Conservation (phyloP, 2,888 invertebrate species). For the Oxystoma pomonae region DNA sequence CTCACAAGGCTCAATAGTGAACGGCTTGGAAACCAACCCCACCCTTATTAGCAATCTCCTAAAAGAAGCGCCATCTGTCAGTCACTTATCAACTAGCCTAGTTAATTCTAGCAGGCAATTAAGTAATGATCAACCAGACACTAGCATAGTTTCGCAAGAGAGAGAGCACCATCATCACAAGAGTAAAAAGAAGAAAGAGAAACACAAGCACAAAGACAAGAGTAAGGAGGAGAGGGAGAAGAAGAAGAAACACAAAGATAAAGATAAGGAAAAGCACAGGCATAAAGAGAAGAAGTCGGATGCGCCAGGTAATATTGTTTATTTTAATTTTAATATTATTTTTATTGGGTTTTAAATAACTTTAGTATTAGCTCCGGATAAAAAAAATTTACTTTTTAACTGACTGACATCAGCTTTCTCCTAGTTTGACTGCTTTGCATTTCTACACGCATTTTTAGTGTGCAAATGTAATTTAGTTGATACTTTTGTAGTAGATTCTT, state of each 20-base stretch:
- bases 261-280: conserved; percentile 48
- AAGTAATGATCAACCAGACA: not conserved
- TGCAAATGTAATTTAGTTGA: too few species aligned
- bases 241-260: conserved; percentile 62
- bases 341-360: too few species aligned
- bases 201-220: conserved; percentile 65
- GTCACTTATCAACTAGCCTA: not conserved
- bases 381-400: too few species aligned
- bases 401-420: too few species aligned
- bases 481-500: too few species aligned
- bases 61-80: conserved; percentile 54
- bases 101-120: not conserved
- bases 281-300: conserved; percentile 30
- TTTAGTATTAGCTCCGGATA: too few species aligned
- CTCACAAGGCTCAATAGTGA: conserved; percentile 44
- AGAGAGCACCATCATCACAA: conserved; percentile 40
- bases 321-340: too few species aligned
- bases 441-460: too few species aligned
- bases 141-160: not conserved
- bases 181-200: conserved; percentile 61
- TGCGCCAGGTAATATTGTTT: conserved; percentile 15
- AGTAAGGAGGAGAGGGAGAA: conserved; percentile 61
- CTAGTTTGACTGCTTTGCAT: too few species aligned
- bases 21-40: conserved; percentile 70
- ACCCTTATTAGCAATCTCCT: conserved; percentile 65